Evolutionary conservation across 2,888 invertebrate species (phyloP).

Genomic region (Drosophila borealis): DNA sequence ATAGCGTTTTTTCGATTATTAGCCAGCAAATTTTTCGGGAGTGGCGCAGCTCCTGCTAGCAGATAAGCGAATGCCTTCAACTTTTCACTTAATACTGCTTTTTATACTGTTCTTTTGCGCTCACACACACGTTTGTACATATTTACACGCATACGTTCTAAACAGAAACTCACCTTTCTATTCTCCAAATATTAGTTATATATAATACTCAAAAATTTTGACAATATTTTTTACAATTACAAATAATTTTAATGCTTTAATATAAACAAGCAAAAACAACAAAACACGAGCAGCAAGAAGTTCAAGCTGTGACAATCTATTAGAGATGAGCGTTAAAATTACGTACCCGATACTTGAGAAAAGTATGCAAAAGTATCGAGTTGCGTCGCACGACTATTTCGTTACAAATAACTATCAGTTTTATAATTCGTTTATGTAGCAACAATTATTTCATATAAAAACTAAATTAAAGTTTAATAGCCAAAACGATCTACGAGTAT

Average conservation of each 20-base stretch:
- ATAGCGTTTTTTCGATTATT: constrained; percentile 23
- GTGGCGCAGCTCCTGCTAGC: constrained; percentile 43
- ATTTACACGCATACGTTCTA: neutral
- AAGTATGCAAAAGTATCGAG: neutral
- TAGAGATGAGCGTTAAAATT: constrained; percentile 15
- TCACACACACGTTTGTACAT: constrained; percentile 5
- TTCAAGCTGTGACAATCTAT: constrained; percentile 28
- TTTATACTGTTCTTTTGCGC: constrained; percentile 2
- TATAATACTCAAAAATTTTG: constrained; percentile 9
- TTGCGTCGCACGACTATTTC: neutral
- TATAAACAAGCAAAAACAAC: constrained; percentile 66
- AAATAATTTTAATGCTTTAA: constrained; percentile 39
- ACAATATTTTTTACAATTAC: constrained; percentile 17
- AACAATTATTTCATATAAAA: neutral
- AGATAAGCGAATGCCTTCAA: constrained; percentile 48
- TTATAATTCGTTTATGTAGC: neutral
- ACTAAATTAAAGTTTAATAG: neutral
- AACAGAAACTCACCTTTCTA: constrained; percentile 56
- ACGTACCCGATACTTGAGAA: constrained; percentile 2
- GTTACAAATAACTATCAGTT: constrained; percentile 2
- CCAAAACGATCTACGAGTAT: neutral
- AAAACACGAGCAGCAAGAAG: constrained; percentile 62
- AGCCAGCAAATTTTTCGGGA: constrained; percentile 59
- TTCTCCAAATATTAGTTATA: constrained; percentile 10
- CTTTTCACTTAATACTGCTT: constrained; percentile 12